Base-by-base conservation (phyloP, 2,113 vertebrate genomes). In the Gambusia affinis region DNA sequence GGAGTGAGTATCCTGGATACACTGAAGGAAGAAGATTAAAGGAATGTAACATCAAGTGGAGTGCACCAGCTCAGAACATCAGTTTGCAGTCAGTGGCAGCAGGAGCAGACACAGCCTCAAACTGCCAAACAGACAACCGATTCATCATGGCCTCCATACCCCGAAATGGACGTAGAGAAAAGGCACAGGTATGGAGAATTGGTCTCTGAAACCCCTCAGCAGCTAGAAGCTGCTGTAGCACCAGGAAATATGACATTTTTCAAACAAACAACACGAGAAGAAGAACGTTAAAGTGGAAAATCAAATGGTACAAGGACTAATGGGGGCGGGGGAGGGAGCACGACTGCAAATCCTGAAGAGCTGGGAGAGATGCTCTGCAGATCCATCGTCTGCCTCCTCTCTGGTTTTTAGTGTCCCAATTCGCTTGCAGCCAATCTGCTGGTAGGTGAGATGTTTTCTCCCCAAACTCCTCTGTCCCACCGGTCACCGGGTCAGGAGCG, bases 151-250 rank as follows among this genome's bases (percentile, higher is more conserved):
- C 75, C 65, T 85, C 90, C 90, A 87, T 89, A 88, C 78, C 91
- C 88, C 91, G 87, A 89, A 92, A 78, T 54, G 79, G 78, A 85
- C 73, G 70, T 91, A 87, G 85, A 88, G 35, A 92, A 94, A 95
- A 94, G 93, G 94, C 92, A 95, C 94, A 94, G 90, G 83, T 83
- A 93, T 90, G 91, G 91, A 94, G 91, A 82, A 85, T 92, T 92
- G 83, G 89, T 93, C 90, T 87, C 81, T 86, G 76, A 80, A 90
- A 80, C 61, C 76, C 80, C 90, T 66, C 81, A 70, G 82, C 51
- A 57, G 42, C 69, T 65, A 89, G 89, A 76, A 88, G 68, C 78
- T 51, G 87, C 82, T 79, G 81, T 92, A 94, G 94, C 93, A 95
- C 93, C 93, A 83, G 78, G 87, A 92, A 88, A 89, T 83, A 85